These are phyloP conservation scores for Mormyrops boulengeri DNA, from an alignment of 2,797 vertebrate species.

Conservation along the genomic window DNA sequence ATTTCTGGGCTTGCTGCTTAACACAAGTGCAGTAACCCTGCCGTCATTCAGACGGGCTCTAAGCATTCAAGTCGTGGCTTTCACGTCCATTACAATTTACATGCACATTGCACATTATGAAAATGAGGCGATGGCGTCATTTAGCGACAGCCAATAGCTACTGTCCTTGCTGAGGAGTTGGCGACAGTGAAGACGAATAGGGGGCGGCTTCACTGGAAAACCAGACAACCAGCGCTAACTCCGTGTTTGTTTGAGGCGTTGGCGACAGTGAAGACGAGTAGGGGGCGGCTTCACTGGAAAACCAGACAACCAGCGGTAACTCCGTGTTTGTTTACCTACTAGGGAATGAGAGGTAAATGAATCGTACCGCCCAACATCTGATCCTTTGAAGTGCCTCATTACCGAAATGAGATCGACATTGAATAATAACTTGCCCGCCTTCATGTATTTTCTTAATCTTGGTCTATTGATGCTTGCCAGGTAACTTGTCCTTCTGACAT, in stretches of 20 bases:
- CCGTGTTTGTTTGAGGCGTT: not conserved
- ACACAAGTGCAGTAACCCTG: not conserved
- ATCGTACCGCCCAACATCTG: not conserved
- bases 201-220: not conserved
- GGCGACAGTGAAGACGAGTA: too few relatives aligned
- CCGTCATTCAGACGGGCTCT: not conserved
- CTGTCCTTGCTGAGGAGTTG: not conserved
- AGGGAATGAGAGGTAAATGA: not conserved
- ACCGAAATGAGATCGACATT: not conserved
- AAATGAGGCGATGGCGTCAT: not conserved
- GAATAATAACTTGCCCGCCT: not conserved
- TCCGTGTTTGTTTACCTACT: not conserved
- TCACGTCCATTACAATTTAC: not conserved
- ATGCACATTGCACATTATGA: too few relatives aligned
- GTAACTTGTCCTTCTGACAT: not conserved
- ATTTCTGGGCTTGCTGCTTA: not conserved
- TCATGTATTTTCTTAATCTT: not conserved
- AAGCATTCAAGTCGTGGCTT: not conserved
- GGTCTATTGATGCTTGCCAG: not conserved
- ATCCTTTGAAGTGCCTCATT: not conserved
- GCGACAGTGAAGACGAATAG: not conserved
- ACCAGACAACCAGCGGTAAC: not conserved
- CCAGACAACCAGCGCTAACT: not conserved
- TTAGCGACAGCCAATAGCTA: not conserved
- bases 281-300: not conserved